Conservation (phyloP, 2,113 vertebrate genomes). For the Cynoglossus semilaevis region DNA sequence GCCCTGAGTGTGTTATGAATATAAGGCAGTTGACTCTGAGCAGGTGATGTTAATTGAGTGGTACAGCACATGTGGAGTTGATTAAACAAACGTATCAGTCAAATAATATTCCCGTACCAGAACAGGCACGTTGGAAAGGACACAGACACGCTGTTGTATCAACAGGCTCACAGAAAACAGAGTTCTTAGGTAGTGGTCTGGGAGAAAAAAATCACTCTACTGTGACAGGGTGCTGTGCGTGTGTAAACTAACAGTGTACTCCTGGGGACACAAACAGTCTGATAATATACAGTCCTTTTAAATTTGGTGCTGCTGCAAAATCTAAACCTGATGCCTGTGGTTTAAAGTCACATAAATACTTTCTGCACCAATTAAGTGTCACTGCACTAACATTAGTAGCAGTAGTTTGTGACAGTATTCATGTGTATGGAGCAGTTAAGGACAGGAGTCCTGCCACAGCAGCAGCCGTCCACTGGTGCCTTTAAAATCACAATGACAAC, state of each 20-base stretch:
- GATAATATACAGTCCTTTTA: conserved; percentile 20
- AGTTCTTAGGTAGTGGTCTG: conserved; percentile 4
- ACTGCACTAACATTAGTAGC: conserved; percentile 4
- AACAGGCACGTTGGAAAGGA: conserved; percentile 12
- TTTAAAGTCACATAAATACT: conserved; percentile 22
- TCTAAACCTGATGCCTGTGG: conserved; percentile 10
- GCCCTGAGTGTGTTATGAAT: conserved; percentile 20
- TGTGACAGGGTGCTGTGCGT: neutral
- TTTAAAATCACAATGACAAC: neutral
- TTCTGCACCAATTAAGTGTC: conserved; percentile 23
- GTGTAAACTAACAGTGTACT: neutral
- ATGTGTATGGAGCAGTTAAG: conserved; percentile 33
- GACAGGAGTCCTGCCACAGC: conserved; percentile 18
- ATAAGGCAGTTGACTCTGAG: conserved; percentile 33
- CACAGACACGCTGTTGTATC: neutral
- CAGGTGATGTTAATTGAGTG: conserved; percentile 58
- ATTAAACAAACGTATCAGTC: conserved; percentile 42
- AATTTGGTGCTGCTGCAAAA: conserved; percentile 23
- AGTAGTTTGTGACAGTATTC: conserved; percentile 27
- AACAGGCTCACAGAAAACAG: conserved; percentile 9
- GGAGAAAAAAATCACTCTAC: conserved; percentile 1
- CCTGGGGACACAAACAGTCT: conserved; percentile 10
- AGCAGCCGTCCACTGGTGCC: conserved; percentile 24
- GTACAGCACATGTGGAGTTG: conserved; percentile 52
- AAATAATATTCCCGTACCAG: conserved; percentile 27